Evolutionary conservation across 1,140 invertebrate genomes (phyloP), one percentile per base, ranked within the genome.

Genomic region (Caenorhabditis brenneri): DNA sequence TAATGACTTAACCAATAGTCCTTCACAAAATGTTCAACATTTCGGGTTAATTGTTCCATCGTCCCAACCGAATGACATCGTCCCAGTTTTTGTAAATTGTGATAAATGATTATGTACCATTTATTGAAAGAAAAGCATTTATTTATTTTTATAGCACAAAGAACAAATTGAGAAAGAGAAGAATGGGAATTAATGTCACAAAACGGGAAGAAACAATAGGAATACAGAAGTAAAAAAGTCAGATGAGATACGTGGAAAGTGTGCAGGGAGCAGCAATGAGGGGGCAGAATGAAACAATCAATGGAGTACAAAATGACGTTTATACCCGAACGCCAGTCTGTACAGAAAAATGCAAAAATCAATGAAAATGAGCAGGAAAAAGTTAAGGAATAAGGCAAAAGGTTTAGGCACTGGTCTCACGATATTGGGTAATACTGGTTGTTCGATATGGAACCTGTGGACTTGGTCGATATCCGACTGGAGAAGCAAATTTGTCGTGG

Each of bases 81-180:
- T 16, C 65, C 65, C 65, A 74, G 65, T 74, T 74, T 74, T 74
- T 74, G 65, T 74, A 74, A 74, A 74, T 74, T 74, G 65, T 74
- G 65, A 74, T 74, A 19, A 24, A 74, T 36, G 29, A 42, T 24
- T 74, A 22, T 42, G 27, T 16, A n/a, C n/a, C 39, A 6, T 42
- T 42, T 42, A 42, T 55, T 31, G 22, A 19, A 10, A 46, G 6
- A 36, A 46, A 74, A 33, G 19, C 31, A 36, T 74, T 74, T 9
- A n/a, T 74, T 39, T 10, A 39, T 42, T 74, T 74, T 42, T 39
- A 42, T 42, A 42, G 39, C 39, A 42, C 39, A 42, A 42, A 42
- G 24, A 69, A 69, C 4, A 5, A 22, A 74, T 7, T 2, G 33
- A 39, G 33, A 74, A 36, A 39, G 33, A 39, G 36, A 15, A 74